Base-by-base conservation (phyloP, 35 echinoderm and acorn worm genomes). In the Amphiura filiformis region DNA sequence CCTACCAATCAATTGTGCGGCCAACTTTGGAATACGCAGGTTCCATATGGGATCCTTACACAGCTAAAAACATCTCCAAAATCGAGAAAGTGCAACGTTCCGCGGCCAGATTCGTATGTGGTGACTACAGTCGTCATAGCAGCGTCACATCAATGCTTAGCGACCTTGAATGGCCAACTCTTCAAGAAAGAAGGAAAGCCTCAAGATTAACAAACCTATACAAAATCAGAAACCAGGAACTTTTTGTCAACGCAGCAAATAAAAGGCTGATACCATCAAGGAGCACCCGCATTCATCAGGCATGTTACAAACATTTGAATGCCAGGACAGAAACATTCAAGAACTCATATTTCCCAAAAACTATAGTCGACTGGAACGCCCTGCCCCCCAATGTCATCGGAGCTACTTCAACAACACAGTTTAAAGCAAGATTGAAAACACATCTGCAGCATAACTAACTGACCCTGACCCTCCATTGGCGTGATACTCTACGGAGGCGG, bases 311-410 rank as follows among this genome's bases (percentile, higher is more conserved):
- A 70, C 61, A 70, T 70, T 3, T 70, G 3, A 18, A 5, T 26
- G 7, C 61, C 7, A 70, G 26, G 28, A 70, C 61, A 13, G 61
- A 70, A 15, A 4, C 26, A 13, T 13, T 70, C 15, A 70, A n/a
- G 28, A 70, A 70, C 61, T 70, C 61, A 70, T 70, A 70, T n/a
- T 70, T 70, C 61, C 61, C 61, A 11, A 70, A n/a, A 70, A 70
- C 15, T 3, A 70, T 26, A 13, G 61, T 70, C 61, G 28, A 70
- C 61, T 70, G 61, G 61, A 47, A 47, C 17, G 41, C 41, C 41
- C 41, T 47, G 41, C 41, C 41, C 41, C 41, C 41, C 41, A 47
- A 4, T 47, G 41, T 47, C 17, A 47, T 47, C 17, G 41, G 17
- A 47, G 41, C 41, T 47, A 47, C 41, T 17, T 9, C 41, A 47